Evolutionary conservation across 2,797 vertebrate genomes (phyloP), one percentile per base, ranked within the genome.

Genomic region (Knipowitschia caucasica): DNA sequence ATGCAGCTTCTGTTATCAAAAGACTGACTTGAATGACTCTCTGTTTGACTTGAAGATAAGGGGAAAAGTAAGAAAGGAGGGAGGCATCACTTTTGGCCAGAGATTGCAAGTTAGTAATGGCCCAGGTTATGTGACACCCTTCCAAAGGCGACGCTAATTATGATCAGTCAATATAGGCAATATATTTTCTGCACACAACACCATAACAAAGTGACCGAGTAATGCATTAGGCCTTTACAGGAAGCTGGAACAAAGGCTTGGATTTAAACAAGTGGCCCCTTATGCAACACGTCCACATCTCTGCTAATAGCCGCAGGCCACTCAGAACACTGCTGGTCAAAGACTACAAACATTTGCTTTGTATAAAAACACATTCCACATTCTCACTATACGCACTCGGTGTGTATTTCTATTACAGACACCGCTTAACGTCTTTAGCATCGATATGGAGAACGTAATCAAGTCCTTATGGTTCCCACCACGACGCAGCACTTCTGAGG

Each of bases 191-290:
- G 11, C 21, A 7, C 20, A 0, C 0, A 0, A 25, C 4, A 25
- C 40, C 36, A 31, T 26, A 52, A 59, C 62, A 51, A 66, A 69
- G 23, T 56, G 47, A 73, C 67, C 73, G 46, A 35, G 50, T 27
- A 18, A 40, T 12, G 20, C 60, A 24, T 4, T 62, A 64, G 69
- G 62, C 80, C 67, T 53, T 64, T 2, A 36, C 86, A 88, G 88
- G 87, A 89, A 88, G 5, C 72, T 71, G 58, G 72, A 88, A 89
- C 87, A 89, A 89, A 86, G 67, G 82, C 74, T 66, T 62, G 77
- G 84, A 64, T 78, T 77, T 82, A 84, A 86, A 87, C 79, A 80
- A 55, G 43, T 33, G 12, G 2, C 14, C 7, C n/a, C 63, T 84
- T 85, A 70, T 50, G 24, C 74, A 84, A 88, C 38, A 0, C 23